A percentile compares a stretch with the other conserved stretches of the same genome.
Conservation (phyloP, 2,113 vertebrate genomes). For the Verasper variegatus region DNA sequence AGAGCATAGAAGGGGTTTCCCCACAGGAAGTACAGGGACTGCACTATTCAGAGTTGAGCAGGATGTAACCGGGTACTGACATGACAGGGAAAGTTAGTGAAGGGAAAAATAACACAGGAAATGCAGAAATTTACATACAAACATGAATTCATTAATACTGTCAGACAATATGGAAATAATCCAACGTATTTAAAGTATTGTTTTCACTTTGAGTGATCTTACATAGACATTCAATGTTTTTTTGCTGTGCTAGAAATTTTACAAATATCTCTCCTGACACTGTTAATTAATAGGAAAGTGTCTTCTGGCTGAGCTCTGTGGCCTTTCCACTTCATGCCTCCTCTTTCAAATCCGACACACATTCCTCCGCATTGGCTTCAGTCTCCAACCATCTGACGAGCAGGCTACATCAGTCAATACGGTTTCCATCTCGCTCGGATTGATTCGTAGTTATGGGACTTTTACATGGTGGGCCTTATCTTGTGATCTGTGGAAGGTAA, state of each 20-base stretch:
- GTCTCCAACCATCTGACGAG: conserved; percentile 52
- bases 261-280: neutral
- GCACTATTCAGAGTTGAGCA: no score
- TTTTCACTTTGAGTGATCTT: neutral
- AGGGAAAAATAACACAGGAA: no score
- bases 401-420: conserved; percentile 57
- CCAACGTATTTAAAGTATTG: no score
- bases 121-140: no score
- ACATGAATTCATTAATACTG: no score
- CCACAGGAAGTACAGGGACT: no score
- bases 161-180: no score
- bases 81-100: no score
- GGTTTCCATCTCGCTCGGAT: conserved; percentile 47
- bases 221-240: neutral
- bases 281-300: neutral
- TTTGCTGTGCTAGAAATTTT: neutral
- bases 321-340: neutral
- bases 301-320: neutral
- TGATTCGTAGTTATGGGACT: conserved; percentile 61
- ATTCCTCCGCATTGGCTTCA: conserved; percentile 4
- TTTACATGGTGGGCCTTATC: conserved; percentile 56
- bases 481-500: conserved; percentile 62
- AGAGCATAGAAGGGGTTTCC: no score
- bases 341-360: conserved; percentile 32
- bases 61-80: no score